Percentiles rank a stretch among this genome's conserved stretches.
These are phyloP conservation scores for Pseudolaguvia tuberculata DNA, from an alignment of 2,113 vertebrate species.

Conservation along the genomic window DNA sequence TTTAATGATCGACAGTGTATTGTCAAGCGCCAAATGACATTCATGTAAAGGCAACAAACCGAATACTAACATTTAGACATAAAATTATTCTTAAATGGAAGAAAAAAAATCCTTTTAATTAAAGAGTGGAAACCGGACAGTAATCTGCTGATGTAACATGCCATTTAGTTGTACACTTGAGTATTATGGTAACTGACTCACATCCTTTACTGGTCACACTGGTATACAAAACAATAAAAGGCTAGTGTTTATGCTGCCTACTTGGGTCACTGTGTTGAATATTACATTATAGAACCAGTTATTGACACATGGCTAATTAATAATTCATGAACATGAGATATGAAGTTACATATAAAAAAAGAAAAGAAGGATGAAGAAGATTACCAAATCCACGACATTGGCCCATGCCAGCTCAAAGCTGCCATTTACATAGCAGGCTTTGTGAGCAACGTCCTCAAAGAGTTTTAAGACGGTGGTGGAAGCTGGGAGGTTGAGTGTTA, in stretches of 20 bases:
- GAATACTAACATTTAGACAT: too few species aligned
- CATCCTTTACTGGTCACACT: too few species aligned
- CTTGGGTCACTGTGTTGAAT: background rate
- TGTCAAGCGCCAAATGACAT: too few species aligned
- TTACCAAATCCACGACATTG: conserved; percentile 72
- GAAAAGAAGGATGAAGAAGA: conserved; percentile 6
- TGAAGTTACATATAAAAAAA: background rate
- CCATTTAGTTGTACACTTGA: background rate
- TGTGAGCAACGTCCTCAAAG: conserved; percentile 84
- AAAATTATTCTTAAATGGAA: too few species aligned
- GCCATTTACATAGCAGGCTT: conserved; percentile 88
- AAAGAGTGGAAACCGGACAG: background rate
- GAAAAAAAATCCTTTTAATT: background rate
- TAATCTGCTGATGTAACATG: background rate
- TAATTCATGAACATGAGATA: background rate
- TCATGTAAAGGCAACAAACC: too few species aligned
- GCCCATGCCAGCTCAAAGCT: conserved; percentile 88
- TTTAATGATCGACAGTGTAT: too few species aligned
- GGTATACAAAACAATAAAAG: background rate
- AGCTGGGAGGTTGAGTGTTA: conserved; percentile 91
- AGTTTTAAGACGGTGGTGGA: conserved; percentile 85
- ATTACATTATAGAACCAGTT: background rate
- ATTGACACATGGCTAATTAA: background rate
- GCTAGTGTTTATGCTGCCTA: too few species aligned
- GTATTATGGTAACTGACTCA: background rate